Percentiles rank a stretch among this genome's conserved stretches.
These are phyloP conservation scores for Morphnarchus princeps DNA, from an alignment of 2,113 vertebrate species.

Conservation along the genomic window DNA sequence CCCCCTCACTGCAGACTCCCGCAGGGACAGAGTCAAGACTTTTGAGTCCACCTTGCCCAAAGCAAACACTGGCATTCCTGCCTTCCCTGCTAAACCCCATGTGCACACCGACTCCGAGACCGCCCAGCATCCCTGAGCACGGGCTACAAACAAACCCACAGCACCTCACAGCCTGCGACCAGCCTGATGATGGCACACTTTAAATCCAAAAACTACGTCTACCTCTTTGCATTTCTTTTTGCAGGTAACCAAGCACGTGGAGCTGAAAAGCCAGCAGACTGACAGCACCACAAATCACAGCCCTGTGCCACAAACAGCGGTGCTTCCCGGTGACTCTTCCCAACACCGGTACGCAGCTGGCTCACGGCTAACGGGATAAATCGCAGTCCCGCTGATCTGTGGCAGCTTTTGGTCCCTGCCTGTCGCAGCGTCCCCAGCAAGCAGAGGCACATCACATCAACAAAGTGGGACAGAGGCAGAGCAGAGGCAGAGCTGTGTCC, in stretches of 20 bases:
- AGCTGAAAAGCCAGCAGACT: neutral
- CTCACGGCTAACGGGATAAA: neutral
- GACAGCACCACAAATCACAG: neutral
- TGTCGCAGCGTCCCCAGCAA: rapidly evolving
- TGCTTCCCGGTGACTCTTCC: rapidly evolving
- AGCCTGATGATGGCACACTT: neutral
- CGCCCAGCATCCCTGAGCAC: rapidly evolving
- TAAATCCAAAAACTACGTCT: neutral
- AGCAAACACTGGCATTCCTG: neutral
- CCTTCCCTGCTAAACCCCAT: neutral
- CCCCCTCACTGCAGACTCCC: neutral
- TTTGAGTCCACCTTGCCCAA: neutral
- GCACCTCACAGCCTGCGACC: neutral
- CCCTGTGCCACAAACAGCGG: neutral
- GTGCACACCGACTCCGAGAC: rapidly evolving
- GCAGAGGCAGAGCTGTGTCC: neutral
- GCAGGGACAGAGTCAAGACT: neutral
- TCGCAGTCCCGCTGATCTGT: no score
- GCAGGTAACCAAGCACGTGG: neutral
- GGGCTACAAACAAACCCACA: neutral
- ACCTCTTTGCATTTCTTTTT: neutral
- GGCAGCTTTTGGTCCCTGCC: neutral
- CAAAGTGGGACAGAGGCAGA: neutral
- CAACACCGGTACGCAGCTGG: rapidly evolving
- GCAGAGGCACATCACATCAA: neutral